Percentiles rank a stretch among this genome's conserved stretches.
These are phyloP conservation scores for Ophion slaviceki DNA, from an alignment of 2,888 invertebrate genomes.

Conservation along the genomic window DNA sequence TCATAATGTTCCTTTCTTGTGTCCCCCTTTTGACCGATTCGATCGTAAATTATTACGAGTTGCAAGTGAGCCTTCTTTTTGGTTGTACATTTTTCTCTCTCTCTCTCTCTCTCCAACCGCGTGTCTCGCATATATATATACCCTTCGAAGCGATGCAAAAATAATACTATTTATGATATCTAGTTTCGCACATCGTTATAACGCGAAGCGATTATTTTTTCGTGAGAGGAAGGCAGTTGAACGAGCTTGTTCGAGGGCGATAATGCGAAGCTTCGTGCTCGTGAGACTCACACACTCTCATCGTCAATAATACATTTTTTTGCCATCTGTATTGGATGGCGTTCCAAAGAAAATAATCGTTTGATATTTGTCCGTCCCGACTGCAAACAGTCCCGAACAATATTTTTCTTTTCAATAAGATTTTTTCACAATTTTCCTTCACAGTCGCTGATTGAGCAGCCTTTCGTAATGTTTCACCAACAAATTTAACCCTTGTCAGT, in stretches of 20 bases:
- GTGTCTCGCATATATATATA: constrained; percentile 8
- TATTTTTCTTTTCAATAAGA: not conserved
- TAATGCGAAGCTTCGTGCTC: constrained; percentile 49
- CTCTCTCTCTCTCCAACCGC: constrained; percentile 47
- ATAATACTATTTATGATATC: constrained; percentile 68
- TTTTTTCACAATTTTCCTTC: not conserved
- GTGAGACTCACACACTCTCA: not conserved
- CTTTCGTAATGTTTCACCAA: no score
- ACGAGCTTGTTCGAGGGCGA: constrained; percentile 70
- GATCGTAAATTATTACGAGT: constrained; percentile 54
- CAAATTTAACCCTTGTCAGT: no score
- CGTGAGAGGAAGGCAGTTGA: constrained; percentile 72
- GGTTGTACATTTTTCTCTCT: constrained; percentile 32
- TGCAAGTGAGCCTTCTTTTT: constrained; percentile 57
- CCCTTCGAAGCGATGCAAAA: constrained; percentile 69
- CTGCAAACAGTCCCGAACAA: not conserved
- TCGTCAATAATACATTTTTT: no score
- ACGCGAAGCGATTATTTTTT: constrained; percentile 65
- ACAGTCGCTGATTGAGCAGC: no score
- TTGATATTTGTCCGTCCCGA: not conserved
- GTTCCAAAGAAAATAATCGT: constrained; percentile 2
- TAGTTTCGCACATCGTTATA: constrained; percentile 69
- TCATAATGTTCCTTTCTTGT: not conserved
- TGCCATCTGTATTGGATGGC: not conserved
- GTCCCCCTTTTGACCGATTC: constrained; percentile 30